Evolutionary conservation across 2,888 invertebrate genomes (phyloP), one percentile per base, ranked within the genome.

Genomic region (Diadromus collaris): DNA sequence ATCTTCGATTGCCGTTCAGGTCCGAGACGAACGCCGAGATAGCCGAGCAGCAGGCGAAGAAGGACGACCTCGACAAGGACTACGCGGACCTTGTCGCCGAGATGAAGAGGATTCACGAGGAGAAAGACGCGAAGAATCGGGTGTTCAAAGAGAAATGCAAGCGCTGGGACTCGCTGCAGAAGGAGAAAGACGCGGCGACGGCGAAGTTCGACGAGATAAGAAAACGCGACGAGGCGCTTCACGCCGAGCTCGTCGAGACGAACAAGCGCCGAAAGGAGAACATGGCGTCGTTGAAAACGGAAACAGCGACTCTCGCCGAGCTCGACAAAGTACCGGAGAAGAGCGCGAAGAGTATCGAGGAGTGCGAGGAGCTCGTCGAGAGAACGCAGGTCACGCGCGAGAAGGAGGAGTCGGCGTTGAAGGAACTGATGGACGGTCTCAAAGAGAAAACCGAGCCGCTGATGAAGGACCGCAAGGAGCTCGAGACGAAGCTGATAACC

Each of bases 231-330:
- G 87, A 89, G 32, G 89, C 92, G 3, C 90, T 94, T 0, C 93
- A 94, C 85, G 94, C 94, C 1, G 95, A 95, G 69, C 93, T 94
- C 87, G 92, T 93, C 0, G 94, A 94, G 81, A 92, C 93, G 0
- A 96, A 95, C 84, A 95, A 95, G 83, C 95, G 95, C 82, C 93
- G 95, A 80, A 97, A 96, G 88, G 95, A 95, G 86, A 93, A 95
- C 34, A 95, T 95, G 79, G 93, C 94, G 63, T 92, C 94, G 19
- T 89, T 96, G 1, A 94, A 92, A 80, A 84, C 81, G 9, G 94
- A 95, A 88, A 93, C 92, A 83, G 91, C 91, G n/a, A 94, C 96
- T 88, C 91, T 97, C 1, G 94, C 93, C 58, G 94, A 95, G 61
- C 88, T 95, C 21, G 89, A 92, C 80, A 92, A 92, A 77, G 89